Base-by-base conservation (phyloP, 2,797 vertebrate species). In the Danio tinwini region DNA sequence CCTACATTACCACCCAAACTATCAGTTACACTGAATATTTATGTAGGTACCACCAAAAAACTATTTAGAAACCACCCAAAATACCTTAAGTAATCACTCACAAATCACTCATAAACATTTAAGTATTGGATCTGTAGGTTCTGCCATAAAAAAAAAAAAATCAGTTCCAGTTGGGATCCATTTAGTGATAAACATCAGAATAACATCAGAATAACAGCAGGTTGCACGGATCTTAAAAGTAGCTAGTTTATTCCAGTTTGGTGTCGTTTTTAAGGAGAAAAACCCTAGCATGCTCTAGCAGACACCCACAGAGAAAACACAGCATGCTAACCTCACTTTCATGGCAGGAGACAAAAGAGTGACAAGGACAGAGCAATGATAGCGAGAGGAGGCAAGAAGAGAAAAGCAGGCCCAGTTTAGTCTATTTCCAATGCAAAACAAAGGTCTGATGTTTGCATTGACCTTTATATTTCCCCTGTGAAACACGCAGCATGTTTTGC, bases 271-370 rank as follows among this genome's bases (percentile, higher is more conserved):
- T 63, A 7, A 63, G 69, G 10, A 12, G 17, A 45, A 52, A 58
- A n/a, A 71, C 45, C 61, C 39, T n/a, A 69, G 19, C 63, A 70
- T 42, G n/a, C 13, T 21, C 8, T 55, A 19, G 58, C 49, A 59
- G 61, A 63, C 56, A 74, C 47, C 77, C 69, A 64, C 69, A 17
- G 59, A 13, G 70, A 40, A 11, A 55, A 73, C 59, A 64, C 70
- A 49, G 50, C 29, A 29, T 65, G 70, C 29, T 45, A 58, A 56
- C 70, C 47, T 64, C 62, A 58, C 50, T 80, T 73, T 53, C 55
- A 19, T 52, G 44, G 61, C 61, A 64, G 47, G 59, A 42, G 37
- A 64, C 59, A 64, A 63, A 63, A 49, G 39, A 14, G 14, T 17
- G 62, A 59, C 29, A 49, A 64, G 19, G 47, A 45, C 29, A 64